A percentile compares a stretch with the other conserved stretches of the same genome.
These are phyloP conservation scores for Seriola rivoliana DNA, from an alignment of 2,113 vertebrate species.

Conservation along the genomic window DNA sequence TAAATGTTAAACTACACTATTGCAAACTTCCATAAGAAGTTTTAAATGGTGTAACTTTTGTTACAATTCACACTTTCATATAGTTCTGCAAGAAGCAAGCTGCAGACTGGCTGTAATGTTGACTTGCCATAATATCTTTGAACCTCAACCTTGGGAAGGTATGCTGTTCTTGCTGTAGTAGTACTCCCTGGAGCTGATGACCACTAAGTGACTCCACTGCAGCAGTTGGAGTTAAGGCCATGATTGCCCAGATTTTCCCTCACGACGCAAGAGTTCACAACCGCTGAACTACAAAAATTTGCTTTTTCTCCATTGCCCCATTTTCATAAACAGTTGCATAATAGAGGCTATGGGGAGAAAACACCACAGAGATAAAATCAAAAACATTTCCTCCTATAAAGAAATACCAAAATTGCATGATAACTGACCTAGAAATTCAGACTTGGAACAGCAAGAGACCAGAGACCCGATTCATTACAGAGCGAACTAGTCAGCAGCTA, in stretches of 20 bases:
- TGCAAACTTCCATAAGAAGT: neutral
- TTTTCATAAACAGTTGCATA: constrained; percentile 58
- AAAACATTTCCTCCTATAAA: constrained; percentile 21
- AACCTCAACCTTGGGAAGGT: neutral
- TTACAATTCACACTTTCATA: neutral
- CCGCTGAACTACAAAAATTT: neutral
- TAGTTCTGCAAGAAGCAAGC: neutral
- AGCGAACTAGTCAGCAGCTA: constrained; percentile 53
- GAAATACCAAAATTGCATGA: constrained; percentile 20
- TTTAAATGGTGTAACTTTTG: neutral
- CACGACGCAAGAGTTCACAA: neutral
- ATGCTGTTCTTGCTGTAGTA: neutral
- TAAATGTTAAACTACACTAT: too few species aligned
- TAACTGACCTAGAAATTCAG: constrained; percentile 43
- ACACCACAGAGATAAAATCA: constrained; percentile 42
- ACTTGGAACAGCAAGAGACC: constrained; percentile 27
- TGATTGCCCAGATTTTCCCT: neutral
- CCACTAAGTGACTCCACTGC: neutral
- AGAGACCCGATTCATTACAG: constrained; percentile 35
- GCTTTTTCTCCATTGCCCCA: constrained; percentile 28
- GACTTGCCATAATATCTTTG: neutral
- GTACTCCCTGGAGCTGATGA: neutral
- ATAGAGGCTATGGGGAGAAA: constrained; percentile 47
- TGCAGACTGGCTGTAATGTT: neutral
- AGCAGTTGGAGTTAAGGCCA: neutral